Base-by-base conservation (phyloP, 1,140 invertebrate genomes). In the Protaetia brevitarsis region DNA sequence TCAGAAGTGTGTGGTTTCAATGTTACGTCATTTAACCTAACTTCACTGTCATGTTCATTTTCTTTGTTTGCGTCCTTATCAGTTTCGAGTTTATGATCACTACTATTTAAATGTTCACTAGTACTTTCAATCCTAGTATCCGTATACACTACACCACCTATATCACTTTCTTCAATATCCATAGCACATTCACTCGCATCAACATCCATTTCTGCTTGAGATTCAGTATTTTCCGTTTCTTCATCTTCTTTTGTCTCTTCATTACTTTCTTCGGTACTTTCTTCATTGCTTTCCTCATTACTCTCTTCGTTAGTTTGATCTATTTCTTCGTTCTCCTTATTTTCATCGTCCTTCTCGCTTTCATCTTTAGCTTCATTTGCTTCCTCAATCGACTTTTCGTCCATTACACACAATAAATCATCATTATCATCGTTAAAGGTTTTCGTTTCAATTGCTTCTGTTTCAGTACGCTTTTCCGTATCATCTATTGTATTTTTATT, bases 321-420 rank as follows among this genome's bases (percentile, higher is more conserved):
- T 21, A 19, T 36, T 36, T 62, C 57, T 59, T 59, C 57, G 19
- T 30, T 31, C 1, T n/a, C 2, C 6, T 59, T 31, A 23, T 28
- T 16, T 28, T 59, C 57, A 29, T 59, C 57, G 8, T 11, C n/a
- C 26, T 62, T 31, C 13, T 62, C 27, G 16, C 13, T 36, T 34
- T 34, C 60, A 1, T 85, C 82, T 1, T 83, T 82, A 11, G 81
- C 78, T 3, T 81, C 27, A 28, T 59, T 31, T 3, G 57, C 57
- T 59, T 59, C 57, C 13, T 59, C 57, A 0, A 59, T 23, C 6
- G 57, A 59, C 16, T 59, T 59, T 4, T 59, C 57, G 1, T 59
- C 57, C 57, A 59, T 59, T 31, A 59, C 57, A n/a, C 29, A 31
- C 7, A 59, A 23, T n/a, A 59, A 31, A 27, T 59, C 57, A 31